phyloP scores from a whole-genome alignment of 1,140 invertebrate species.

The Lepidurus apus region DNA sequence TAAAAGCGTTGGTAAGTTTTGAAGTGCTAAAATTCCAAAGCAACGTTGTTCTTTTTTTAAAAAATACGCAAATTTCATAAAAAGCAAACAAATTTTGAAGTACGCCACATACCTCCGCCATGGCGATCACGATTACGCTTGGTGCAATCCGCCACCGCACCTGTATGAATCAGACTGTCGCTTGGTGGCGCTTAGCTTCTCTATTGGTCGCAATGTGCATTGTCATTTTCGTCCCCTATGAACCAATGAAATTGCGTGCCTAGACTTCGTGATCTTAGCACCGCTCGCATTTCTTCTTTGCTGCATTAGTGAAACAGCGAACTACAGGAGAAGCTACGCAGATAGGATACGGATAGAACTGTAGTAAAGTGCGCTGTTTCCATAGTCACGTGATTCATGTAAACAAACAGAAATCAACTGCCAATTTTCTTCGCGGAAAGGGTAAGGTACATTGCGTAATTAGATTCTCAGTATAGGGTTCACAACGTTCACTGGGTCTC shows the following conservation, averaged over 20 bases:
- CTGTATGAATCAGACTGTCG: not conserved
- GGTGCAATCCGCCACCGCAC: not conserved
- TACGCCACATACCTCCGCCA: slow-evolving; percentile 20
- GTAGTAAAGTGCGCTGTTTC: too few species aligned
- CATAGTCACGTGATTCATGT: not conserved
- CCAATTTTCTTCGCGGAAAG: not conserved
- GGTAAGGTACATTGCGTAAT: not conserved
- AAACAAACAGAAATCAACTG: not conserved
- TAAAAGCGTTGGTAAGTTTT: too few species aligned
- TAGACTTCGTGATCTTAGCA: too few species aligned
- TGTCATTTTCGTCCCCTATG: too few species aligned
- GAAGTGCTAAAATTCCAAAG: too few species aligned
- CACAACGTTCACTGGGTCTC: not conserved
- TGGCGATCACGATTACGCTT: slow-evolving; percentile 16
- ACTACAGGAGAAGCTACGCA: too few species aligned
- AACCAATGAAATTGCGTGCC: too few species aligned
- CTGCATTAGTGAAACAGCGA: too few species aligned
- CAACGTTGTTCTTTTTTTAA: not conserved
- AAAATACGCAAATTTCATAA: not conserved
- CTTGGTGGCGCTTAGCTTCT: not conserved
- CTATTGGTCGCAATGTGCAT: not conserved
- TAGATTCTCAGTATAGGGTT: not conserved
- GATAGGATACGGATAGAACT: too few species aligned
- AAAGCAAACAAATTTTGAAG: slow-evolving; percentile 13
- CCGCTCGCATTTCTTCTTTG: too few species aligned